A percentile compares a stretch with the other conserved stretches of the same genome.
Conservation (phyloP, 2,888 invertebrate species). For the Eugnorisma glareosa region DNA sequence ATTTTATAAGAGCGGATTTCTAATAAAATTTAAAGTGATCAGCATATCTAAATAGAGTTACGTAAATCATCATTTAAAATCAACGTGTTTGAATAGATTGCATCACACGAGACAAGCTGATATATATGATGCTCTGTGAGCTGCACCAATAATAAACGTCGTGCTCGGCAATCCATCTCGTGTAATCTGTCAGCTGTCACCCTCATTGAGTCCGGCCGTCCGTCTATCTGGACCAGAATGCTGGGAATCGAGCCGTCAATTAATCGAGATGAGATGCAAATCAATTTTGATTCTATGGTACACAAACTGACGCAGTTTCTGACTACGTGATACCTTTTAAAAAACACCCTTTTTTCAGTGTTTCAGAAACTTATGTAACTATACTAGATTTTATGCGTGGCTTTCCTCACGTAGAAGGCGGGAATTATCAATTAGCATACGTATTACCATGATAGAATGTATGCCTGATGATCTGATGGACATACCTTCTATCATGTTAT, state of each 20-base stretch:
- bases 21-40: neutral
- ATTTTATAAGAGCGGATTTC: neutral
- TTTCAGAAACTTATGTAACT: neutral
- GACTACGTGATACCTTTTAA: neutral
- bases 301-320: neutral
- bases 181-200: conserved; percentile 61
- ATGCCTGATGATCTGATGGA: neutral
- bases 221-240: conserved; percentile 60
- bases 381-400: neutral
- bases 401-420: neutral
- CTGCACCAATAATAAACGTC: conserved; percentile 41
- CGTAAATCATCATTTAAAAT: neutral
- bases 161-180: conserved; percentile 41
- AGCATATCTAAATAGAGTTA: neutral
- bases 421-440: neutral
- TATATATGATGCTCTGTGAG: too few relatives aligned
- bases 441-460: neutral
- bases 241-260: conserved; percentile 57
- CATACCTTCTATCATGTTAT: too few relatives aligned
- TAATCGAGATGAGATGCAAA: conserved; percentile 53
- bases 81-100: conserved; percentile 17
- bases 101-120: conserved; percentile 43
- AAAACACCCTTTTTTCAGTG: neutral
- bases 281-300: conserved; percentile 23
- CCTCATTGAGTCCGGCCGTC: conserved; percentile 49